Evolutionary conservation across 2,888 invertebrate species (phyloP).

Genomic region (Tetropium fuscum): DNA sequence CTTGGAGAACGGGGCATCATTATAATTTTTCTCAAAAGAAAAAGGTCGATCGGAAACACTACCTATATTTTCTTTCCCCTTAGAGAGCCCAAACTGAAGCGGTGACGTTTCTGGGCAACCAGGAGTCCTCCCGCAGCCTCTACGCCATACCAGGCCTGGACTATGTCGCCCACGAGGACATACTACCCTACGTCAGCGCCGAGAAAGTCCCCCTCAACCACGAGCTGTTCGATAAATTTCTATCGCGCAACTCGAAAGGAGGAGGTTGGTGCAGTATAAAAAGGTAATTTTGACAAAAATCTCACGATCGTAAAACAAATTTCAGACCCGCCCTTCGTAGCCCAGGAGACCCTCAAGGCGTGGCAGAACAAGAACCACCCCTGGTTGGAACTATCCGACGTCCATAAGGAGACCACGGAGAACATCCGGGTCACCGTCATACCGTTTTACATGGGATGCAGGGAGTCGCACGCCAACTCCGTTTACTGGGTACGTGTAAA

Average conservation of each 20-base stretch:
- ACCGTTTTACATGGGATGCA: slow-evolving; percentile 97
- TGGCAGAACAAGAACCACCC: slow-evolving; percentile 99
- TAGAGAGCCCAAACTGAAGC: slow-evolving; percentile 98
- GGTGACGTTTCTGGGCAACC: slow-evolving; percentile 96
- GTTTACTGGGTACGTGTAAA: slow-evolving; percentile 84
- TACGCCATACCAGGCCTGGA: slow-evolving; percentile 98
- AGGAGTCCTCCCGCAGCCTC: slow-evolving; percentile 93
- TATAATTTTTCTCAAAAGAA: too few species aligned
- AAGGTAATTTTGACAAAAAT: too few species aligned
- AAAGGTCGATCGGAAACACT: too few species aligned
- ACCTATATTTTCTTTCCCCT: slow-evolving; percentile 41
- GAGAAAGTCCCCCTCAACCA: slow-evolving; percentile 93
- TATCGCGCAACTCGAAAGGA: slow-evolving; percentile 82
- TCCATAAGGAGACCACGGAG: slow-evolving; percentile 97
- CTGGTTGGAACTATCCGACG: slow-evolving; percentile 96
- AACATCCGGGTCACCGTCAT: slow-evolving; percentile 96
- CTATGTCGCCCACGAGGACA: slow-evolving; percentile 98
- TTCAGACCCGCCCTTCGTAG: slow-evolving; percentile 85
- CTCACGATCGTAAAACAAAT: too few species aligned
- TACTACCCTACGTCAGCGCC: slow-evolving; percentile 92
- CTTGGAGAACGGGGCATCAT: too few species aligned
- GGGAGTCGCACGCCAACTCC: slow-evolving; percentile 90
- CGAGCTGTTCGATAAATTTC: slow-evolving; percentile 96
- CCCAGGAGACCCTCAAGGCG: slow-evolving; percentile 90
- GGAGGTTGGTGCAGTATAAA: too few species aligned